phyloP scores from a whole-genome alignment of 2,888 invertebrate species.

The Sarcophaga carnaria region DNA sequence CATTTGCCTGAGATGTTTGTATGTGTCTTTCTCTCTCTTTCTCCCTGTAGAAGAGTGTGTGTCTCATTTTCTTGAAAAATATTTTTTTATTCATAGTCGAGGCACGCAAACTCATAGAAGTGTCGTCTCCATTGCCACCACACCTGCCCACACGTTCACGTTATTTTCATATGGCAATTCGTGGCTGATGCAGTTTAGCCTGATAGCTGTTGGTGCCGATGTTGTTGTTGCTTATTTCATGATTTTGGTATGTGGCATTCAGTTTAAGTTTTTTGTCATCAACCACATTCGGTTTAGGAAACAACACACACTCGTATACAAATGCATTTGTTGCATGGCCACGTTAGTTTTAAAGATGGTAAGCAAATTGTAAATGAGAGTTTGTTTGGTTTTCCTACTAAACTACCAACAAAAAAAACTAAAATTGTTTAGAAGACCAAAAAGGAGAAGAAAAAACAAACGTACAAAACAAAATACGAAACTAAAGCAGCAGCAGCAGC shows the following conservation, averaged over 20 bases:
- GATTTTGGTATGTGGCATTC: conserved; percentile 58
- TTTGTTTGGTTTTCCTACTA: neutral
- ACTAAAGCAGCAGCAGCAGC: neutral
- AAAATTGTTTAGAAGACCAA: neutral
- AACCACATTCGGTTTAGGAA: neutral
- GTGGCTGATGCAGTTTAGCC: conserved; percentile 9
- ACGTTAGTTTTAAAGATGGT: conserved; percentile 1
- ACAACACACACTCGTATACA: neutral
- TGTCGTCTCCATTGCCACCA: conserved; percentile 59
- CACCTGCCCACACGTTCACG: conserved; percentile 66
- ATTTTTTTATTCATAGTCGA: conserved; percentile 22
- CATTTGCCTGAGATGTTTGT: neutral
- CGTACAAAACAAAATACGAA: conserved; percentile 53
- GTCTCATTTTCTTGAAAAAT: neutral
- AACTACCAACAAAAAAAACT: neutral
- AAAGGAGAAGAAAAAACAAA: conserved; percentile 40
- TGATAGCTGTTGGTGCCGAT: neutral
- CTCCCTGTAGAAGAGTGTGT: neutral
- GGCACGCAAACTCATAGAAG: conserved; percentile 57
- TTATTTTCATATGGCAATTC: conserved; percentile 18
- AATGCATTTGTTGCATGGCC: conserved; percentile 20
- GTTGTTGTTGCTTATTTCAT: conserved; percentile 46
- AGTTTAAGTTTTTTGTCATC: conserved; percentile 11
- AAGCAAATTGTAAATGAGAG: neutral
- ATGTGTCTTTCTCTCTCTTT: neutral